Conservation (phyloP, 2,113 vertebrate genomes). For the Hypocryptadius cinnamomeus region DNA sequence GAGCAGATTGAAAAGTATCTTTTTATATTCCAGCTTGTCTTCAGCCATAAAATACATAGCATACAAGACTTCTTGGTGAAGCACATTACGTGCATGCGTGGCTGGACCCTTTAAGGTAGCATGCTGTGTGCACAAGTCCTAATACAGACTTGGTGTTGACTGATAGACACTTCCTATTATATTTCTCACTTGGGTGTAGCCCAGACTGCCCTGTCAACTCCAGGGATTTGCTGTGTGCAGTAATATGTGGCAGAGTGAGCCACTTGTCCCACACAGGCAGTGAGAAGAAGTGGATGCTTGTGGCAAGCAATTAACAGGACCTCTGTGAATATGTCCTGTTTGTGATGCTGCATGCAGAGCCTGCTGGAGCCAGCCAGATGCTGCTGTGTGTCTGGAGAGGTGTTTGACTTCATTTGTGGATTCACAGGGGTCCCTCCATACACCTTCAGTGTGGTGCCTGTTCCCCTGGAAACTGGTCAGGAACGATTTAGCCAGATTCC, state of each 20-base stretch:
- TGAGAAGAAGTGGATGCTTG: neutral
- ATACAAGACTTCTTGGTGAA: neutral
- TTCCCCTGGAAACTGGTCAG: neutral
- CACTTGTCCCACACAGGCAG: neutral
- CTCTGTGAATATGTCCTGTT: neutral
- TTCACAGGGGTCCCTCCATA: neutral
- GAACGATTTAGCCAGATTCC: neutral
- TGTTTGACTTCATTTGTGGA: neutral
- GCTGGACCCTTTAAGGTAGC: neutral
- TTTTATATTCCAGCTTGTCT: neutral
- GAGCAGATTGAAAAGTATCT: neutral
- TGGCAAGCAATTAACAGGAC: neutral
- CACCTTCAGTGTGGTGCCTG: neutral
- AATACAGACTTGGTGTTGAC: neutral
- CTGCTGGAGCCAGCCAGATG: neutral
- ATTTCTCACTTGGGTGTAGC: neutral
- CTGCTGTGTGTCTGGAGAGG: neutral
- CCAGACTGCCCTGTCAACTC: neutral
- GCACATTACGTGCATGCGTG: neutral
- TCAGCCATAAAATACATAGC: neutral
- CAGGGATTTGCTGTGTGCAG: neutral
- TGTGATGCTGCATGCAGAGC: neutral
- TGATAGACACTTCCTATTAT: neutral
- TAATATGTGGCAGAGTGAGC: neutral
- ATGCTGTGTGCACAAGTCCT: neutral